Evolutionary conservation across 1,140 invertebrate species (phyloP).

Genomic region (Grapholita molesta): DNA sequence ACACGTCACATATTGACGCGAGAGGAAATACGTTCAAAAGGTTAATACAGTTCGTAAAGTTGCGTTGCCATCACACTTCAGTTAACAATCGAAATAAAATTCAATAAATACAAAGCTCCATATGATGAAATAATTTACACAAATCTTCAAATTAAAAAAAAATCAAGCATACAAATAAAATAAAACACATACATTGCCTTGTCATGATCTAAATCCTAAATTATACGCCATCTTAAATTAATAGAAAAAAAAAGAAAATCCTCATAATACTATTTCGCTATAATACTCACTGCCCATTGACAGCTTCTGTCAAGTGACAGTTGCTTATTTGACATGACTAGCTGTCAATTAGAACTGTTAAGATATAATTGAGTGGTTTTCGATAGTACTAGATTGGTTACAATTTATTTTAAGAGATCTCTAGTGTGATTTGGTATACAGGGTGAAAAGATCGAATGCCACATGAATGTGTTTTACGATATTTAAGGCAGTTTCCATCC

Average conservation of each 20-base stretch:
- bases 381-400: not conserved
- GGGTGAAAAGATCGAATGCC: too few relatives aligned
- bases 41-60: too few relatives aligned
- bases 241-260: constrained; percentile 55
- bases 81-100: constrained; percentile 46
- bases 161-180: constrained; percentile 55
- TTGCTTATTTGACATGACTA: constrained; percentile 59
- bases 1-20: too few relatives aligned
- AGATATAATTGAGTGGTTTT: not conserved
- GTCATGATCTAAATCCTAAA: constrained; percentile 75
- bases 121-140: constrained; percentile 59
- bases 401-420: not conserved
- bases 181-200: constrained; percentile 60
- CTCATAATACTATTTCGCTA: constrained; percentile 66
- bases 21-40: too few relatives aligned
- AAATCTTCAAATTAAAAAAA: constrained; percentile 40
- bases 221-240: constrained; percentile 72
- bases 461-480: too few relatives aligned
- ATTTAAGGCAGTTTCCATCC: too few relatives aligned
- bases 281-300: constrained; percentile 63
- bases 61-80: constrained; percentile 24
- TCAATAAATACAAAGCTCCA: constrained; percentile 49
- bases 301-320: constrained; percentile 59
- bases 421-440: not conserved
- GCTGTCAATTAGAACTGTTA: constrained; percentile 49